Evolutionary conservation across 2,888 invertebrate species (phyloP).

Genomic region (Synergus itoensis): DNA sequence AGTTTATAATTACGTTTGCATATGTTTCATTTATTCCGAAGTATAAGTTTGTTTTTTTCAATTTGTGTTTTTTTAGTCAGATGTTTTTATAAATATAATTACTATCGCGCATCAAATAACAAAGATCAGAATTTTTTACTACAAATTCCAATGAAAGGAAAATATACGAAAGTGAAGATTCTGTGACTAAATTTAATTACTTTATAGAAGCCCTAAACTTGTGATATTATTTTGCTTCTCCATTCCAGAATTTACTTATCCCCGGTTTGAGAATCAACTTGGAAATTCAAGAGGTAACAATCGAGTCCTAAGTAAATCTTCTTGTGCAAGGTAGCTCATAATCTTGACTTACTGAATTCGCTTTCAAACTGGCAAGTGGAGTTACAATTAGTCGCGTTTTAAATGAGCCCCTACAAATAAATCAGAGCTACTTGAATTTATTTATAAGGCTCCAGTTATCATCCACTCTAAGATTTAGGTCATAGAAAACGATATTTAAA

Average conservation of each 20-base stretch:
- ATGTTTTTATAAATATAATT: too few relatives aligned
- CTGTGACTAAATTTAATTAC: background rate
- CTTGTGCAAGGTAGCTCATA: constrained; percentile 31
- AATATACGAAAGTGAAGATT: background rate
- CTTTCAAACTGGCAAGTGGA: constrained; percentile 48
- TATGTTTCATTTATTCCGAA: background rate
- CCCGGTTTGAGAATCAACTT: constrained; percentile 30
- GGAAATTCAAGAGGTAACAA: constrained; percentile 43
- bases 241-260: background rate
- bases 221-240: constrained; percentile 4
- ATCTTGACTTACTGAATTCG: constrained; percentile 34
- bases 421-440: constrained; percentile 15
- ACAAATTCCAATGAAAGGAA: background rate
- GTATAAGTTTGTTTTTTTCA: too few relatives aligned
- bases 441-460: background rate
- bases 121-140: too few relatives aligned
- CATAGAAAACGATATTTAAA: background rate
- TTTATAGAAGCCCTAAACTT: background rate
- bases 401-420: constrained; percentile 45
- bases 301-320: constrained; percentile 50
- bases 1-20: constrained; percentile 1
- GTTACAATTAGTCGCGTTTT: constrained; percentile 51
- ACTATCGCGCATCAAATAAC: too few relatives aligned
- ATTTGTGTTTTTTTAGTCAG: background rate
- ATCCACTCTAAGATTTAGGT: background rate